Evolutionary conservation across 2,888 invertebrate species (phyloP), one percentile per base, ranked within the genome.

Genomic region (Archips xylosteana): DNA sequence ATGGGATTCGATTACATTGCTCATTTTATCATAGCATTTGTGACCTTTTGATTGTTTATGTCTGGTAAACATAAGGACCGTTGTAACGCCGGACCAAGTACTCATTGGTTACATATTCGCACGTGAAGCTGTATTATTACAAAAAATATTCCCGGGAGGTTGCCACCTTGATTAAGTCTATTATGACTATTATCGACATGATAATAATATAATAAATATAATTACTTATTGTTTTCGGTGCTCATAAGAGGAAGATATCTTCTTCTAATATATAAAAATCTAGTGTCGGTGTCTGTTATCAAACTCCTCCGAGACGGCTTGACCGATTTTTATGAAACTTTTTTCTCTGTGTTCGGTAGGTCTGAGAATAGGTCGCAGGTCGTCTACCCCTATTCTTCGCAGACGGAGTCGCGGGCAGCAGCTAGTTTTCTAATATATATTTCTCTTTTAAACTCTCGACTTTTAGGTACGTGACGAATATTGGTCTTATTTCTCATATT

Each of bases 31-130:
- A 49, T 59, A 69, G 36, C 61, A 61, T 76, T 76, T 77, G 70
- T 82, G 87, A 87, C 86, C 86, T 83, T 76, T 82, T 79, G 82
- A 80, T 71, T 84, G 84, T 86, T 85, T 87, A 85, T 77, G 80
- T 80, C 81, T 82, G 75, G 80, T 78, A 81, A 81, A 80, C 80
- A 80, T 78, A 80, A 57, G 57, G 32, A 4, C 57, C 12, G 82
- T 80, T 81, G 82, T 81, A 84, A 80, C 80, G 82, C 36, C 45
- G 23, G 23, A 57, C 57, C 45, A 23, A 54, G 23, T 54, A 54
- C 2, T 54, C 54, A 6, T 36, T 36, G 2, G 9, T 34, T 34
- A 60, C 2, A 32, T 36, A 36, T 34, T 36, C 60, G 60, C 36
- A 36, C n/a, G 36, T n/a, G 23, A 23, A 23, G 2, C 23, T 15